Base-by-base conservation (phyloP, 37 sponge, comb jelly and placozoan species). In the Halichondria panicea region DNA sequence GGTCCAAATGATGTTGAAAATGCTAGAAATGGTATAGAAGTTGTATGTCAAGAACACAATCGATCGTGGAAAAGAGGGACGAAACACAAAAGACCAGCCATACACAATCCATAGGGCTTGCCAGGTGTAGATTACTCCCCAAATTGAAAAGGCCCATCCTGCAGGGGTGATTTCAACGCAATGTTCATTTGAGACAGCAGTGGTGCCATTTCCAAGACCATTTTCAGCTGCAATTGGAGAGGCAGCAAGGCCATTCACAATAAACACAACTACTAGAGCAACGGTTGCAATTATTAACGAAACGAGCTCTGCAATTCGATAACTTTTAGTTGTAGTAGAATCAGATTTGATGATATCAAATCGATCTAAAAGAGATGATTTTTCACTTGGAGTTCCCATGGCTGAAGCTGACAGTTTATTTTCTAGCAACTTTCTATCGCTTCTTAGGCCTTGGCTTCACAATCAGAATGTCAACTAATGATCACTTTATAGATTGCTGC, bases 51-150 rank as follows among this genome's bases (percentile, higher is more conserved):
- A 3, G 1, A 52, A 3, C 61, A 50, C 67, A 64, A 86, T 68
- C 31, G 75, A 65, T 37, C 61, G 68, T 0, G 59, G 44, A 11
- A 38, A 28, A 6, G 30, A 55, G n/a, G 87, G 80, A 19, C 87
- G 54, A 58, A 64, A 79, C 21, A 86, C 80, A 50, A 86, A 86
- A 25, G 69, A 43, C 87, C 87, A 86, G 22, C 45, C 87, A 53
- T 86, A 86, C 25, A 86, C 5, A 3, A 79, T 18, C 87, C 87
- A 86, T 18, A 86, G 38, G 11, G 53, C 74, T 64, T 86, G 87
- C 80, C 80, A 86, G 2, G 81, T 68, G 69, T 80, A 86, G 37
- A 86, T 79, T 42, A 86, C 46, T 25, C 87, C 87, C 87, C 87
- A 86, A 12, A 86, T 79, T 19, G 80, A 73, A 52, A 86, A 86